Evolutionary conservation across 1,140 invertebrate genomes (phyloP), one percentile per base, ranked within the genome.

Genomic region (Euwallacea fornicatus): DNA sequence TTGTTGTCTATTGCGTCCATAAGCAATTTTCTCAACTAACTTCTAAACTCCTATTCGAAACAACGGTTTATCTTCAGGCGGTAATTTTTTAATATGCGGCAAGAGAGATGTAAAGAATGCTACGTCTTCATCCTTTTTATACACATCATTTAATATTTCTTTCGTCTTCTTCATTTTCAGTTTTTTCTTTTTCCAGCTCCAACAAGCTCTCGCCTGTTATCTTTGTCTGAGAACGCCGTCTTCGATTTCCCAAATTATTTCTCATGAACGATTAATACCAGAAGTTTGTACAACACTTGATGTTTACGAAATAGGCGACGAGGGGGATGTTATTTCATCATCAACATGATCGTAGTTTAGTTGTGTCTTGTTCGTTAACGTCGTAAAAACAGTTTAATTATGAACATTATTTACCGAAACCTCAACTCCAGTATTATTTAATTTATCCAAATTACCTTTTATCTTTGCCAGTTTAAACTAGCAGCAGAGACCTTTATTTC

Each of bases 41-140:
- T 10, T 42, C 42, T 60, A 21, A 16, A 60, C 41, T 41, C 42
- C 42, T 11, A 60, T 60, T 56, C 54, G 3, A 56, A 56, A 56
- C 54, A 13, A 9, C 2, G 42, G 42, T 41, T 60, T 6, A 6
- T 60, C 16, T 10, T 8, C 41, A 16, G 16, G 41, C 41, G 6
- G 42, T 60, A 60, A 41, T 60, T 41, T 60, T 60, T 42, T 41
- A 11, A 60, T 21, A 41, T 60, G 21, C 2, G 54, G 54, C 16
- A 60, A 60, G 21, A 59, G 33, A 42, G 58, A 60, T 10, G 21
- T 60, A 60, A 60, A 60, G 41, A 60, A 60, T 9, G 56, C 56
- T 41, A 60, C 58, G 41, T 60, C 58, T 60, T 60, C 58, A 42
- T 60, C 58, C 7, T 60, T 42, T 10, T 42, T 60, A 42, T 60